These are phyloP conservation scores for Rhea pennata DNA, from an alignment of 2,113 vertebrate species.

Conservation along the genomic window DNA sequence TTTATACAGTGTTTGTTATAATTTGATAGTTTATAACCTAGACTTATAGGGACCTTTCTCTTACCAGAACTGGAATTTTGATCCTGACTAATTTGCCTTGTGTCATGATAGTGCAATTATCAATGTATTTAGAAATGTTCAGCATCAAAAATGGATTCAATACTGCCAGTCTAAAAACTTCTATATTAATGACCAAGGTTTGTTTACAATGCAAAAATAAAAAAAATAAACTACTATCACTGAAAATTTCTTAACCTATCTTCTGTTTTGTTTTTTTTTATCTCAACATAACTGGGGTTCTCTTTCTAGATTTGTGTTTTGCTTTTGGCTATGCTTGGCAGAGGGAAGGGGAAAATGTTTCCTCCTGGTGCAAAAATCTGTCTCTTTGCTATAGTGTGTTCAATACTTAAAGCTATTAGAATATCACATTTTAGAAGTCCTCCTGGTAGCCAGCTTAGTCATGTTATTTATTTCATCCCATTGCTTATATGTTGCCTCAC, in stretches of 20 bases:
- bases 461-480: not conserved
- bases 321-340: not conserved
- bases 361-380: not conserved
- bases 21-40: slow-evolving; percentile 35
- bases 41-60: slow-evolving; percentile 41
- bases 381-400: not conserved
- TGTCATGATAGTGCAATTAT: not conserved
- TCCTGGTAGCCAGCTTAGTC: not conserved
- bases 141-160: slow-evolving; percentile 34
- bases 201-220: slow-evolving; percentile 40
- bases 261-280: not conserved
- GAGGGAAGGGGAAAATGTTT: not conserved
- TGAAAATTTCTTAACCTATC: not conserved
- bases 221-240: slow-evolving; percentile 62
- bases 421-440: not conserved
- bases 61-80: slow-evolving; percentile 55
- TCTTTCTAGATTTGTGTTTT: not conserved
- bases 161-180: slow-evolving; percentile 36
- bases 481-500: not conserved
- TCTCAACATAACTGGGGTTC: not conserved
- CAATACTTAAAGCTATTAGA: not conserved
- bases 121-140: not conserved
- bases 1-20: slow-evolving; percentile 71
- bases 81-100: slow-evolving; percentile 46
- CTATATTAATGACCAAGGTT: slow-evolving; percentile 8